Percentiles rank a stretch among this genome's conserved stretches.
phyloP scores from a whole-genome alignment of 2,888 invertebrate genomes.

The Drosophila pullipes region DNA sequence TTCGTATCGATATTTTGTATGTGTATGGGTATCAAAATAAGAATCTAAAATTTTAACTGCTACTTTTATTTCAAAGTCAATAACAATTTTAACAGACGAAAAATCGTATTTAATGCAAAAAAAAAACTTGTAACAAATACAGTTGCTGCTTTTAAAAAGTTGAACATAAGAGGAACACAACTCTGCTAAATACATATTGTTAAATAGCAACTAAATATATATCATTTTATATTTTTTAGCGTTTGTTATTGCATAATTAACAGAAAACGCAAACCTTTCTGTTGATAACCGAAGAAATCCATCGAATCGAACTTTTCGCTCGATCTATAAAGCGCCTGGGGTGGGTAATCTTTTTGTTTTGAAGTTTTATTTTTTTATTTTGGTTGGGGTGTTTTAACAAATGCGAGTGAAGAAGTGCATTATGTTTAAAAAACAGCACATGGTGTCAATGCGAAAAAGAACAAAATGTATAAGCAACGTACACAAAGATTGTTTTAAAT shows the following conservation, averaged over 20 bases:
- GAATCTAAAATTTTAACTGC: neutral
- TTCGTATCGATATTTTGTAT: neutral
- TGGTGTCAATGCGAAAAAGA: constrained; percentile 38
- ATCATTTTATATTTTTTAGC: constrained; percentile 16
- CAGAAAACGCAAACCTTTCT: constrained; percentile 84
- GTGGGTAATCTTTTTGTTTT: constrained; percentile 83
- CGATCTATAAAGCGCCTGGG: constrained; percentile 88
- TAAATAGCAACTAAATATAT: constrained; percentile 25
- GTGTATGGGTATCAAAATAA: neutral
- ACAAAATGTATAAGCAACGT: constrained; percentile 13
- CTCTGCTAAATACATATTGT: constrained; percentile 20
- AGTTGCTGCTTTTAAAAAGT: neutral
- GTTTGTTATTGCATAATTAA: constrained; percentile 55
- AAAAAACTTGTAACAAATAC: neutral
- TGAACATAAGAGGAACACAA: neutral
- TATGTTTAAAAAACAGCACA: constrained; percentile 39
- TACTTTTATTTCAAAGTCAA: neutral
- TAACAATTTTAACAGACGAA: neutral
- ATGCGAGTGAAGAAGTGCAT: constrained; percentile 55
- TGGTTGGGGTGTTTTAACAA: constrained; percentile 16
- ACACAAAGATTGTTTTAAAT: constrained; percentile 32
- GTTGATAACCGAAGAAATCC: constrained; percentile 86
- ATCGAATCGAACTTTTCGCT: constrained; percentile 88
- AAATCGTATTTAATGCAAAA: neutral
- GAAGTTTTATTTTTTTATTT: constrained; percentile 2